Base-by-base conservation (phyloP, 2,797 vertebrate genomes). In the Smutsia gigantea region DNA sequence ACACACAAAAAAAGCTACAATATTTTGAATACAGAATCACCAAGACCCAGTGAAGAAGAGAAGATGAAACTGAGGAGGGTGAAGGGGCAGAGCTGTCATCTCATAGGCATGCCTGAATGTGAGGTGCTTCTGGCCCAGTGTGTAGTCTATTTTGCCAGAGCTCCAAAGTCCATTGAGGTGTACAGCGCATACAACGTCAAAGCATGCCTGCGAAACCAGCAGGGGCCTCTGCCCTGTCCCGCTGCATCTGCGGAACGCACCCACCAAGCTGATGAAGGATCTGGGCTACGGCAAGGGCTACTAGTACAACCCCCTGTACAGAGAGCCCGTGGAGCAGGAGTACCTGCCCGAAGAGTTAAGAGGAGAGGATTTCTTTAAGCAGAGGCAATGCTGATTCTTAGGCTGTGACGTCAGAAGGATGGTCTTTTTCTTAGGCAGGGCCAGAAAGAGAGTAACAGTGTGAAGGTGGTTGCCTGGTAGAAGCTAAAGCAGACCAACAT, bases 101-200 rank as follows among this genome's bases (percentile, higher is more conserved):
- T 99, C 87, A 99, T 99, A 72, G 99, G 99, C 97, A 99, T 99
- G 99, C 99, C 99, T 0, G 99, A 99, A 98, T 99, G 99, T 97
- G 99, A 99, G 99, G 99, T 99, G 87, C 99, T 99, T 97, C 98
- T 99, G 69, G 99, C 99, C 63, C 99, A 99, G 97, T 99, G 99
- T 96, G 99, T 99, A 0, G 98, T 99, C 85, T 99, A 99, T 96
- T 98, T 99, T 96, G 99, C 99, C 72, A 98, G 99, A 97, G 99
- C 99, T 4, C 99, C 99, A 0, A 99, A 99, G 97, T 99, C 99
- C 9, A 98, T 99, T 92, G 99, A 99, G 57, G 98, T 99, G 2
- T 99, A 99, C 97, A 98, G 85, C 46, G 99, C 99, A 0, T 99
- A 99, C 74, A 85, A 99, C 0, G 99, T 99, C 51, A 99, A 99